These are phyloP conservation scores for Callimorpha dominula DNA, from an alignment of 2,888 invertebrate genomes.

Conservation along the genomic window DNA sequence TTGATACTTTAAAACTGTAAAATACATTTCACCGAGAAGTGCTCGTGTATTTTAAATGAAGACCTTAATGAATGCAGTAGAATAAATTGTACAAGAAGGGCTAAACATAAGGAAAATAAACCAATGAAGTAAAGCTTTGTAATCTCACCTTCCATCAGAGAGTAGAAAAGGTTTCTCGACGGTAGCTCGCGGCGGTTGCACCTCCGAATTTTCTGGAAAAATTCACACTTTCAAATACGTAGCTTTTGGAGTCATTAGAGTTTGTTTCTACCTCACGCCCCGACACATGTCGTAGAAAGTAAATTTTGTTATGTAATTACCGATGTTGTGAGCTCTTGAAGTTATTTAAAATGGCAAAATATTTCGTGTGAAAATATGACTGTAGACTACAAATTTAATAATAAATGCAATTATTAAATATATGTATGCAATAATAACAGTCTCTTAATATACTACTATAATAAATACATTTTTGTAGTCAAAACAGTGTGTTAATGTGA, in stretches of 20 bases:
- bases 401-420: neutral
- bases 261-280: neutral
- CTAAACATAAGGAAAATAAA: neutral
- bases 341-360: neutral
- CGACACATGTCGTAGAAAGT: neutral
- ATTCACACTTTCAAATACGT: conserved; percentile 23
- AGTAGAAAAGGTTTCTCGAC: conserved; percentile 95
- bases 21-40: neutral
- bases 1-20: neutral
- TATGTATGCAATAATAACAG: too few species aligned
- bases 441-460: too few species aligned
- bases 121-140: neutral
- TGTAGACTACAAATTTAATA: neutral
- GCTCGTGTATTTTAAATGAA: conserved; percentile 1
- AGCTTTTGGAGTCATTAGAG: conserved; percentile 11
- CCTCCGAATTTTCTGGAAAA: conserved; percentile 70
- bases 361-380: neutral
- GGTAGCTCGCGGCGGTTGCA: conserved; percentile 89
- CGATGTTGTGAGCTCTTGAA: neutral
- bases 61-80: neutral
- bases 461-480: too few species aligned
- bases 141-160: conserved; percentile 90
- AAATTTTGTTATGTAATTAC: neutral
- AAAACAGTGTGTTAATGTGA: too few species aligned
- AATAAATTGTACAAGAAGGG: conserved; percentile 21